Base-by-base conservation (phyloP, 1,140 invertebrate genomes). In the Lordiphosa collinella region DNA sequence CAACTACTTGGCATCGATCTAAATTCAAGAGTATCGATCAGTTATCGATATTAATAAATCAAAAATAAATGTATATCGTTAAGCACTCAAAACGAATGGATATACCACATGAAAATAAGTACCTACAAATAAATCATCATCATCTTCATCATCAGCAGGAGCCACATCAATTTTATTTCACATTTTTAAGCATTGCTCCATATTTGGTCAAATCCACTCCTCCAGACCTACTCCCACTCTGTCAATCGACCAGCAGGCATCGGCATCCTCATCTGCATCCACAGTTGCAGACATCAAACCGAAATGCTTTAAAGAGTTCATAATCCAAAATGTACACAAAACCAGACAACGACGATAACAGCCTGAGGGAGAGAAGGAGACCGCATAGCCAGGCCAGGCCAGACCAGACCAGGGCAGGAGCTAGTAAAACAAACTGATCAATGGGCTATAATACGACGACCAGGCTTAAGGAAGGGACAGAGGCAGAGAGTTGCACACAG, bases 401-500 rank as follows among this genome's bases (percentile, higher is more conserved):
- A 29, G 22, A 7, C 22, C 22, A 9, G 35, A 12, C 16, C 49
- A 41, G 43, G 12, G 47, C 47, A 62, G 50, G 44, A 60, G 68
- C 63, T 63, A 52, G 68, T 72, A 78, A 78, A 78, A 78, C 73
- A 78, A 78, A 78, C 74, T 73, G 74, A 78, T 78, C 74, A 78
- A 78, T 78, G 74, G 73, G 58, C 63, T 68, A 68, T 79, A 78
- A 79, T 63, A 53, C 40, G 44, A 59, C 52, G 53, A 52, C 54
- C 14, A 14, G n/a, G 31, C 18, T 18, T 40, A 31, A 40, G 18
- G 49, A n/a, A 13, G 50, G 18, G 41, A 36, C n/a, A 38, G 29
- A 12, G 25, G 11, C 25, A 7, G 40, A 37, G 10, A 50, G 11
- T 37, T 49, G n/a, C 10, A 40, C 29, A 36, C 51, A 43, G 46